A percentile compares a stretch with the other conserved stretches of the same genome.
Conservation (phyloP, 2,113 vertebrate species). For the Cynopterus brachyotis region DNA sequence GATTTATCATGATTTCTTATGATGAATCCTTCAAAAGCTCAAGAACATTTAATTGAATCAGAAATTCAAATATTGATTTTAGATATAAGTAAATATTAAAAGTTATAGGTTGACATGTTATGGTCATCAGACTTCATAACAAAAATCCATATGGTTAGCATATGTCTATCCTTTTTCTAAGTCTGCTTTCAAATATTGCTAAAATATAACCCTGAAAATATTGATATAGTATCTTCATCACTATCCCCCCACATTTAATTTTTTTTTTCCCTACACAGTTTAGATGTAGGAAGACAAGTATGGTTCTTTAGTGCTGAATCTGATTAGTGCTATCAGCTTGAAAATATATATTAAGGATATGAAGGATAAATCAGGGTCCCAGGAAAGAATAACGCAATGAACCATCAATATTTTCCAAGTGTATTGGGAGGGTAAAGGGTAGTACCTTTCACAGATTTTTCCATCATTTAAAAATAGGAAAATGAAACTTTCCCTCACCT, state of each 20-base stretch:
- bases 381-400: not conserved
- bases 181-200: not conserved
- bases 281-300: not conserved
- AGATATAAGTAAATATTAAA: not conserved
- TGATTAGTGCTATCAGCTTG: not conserved
- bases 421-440: rapidly evolving
- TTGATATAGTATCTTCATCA: not conserved
- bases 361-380: not conserved
- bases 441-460: not conserved
- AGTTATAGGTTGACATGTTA: not conserved
- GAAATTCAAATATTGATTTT: not conserved
- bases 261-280: not conserved
- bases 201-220: not conserved
- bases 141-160: not conserved
- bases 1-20: not conserved
- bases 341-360: not conserved
- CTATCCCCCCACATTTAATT: not conserved
- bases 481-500: not conserved
- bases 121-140: not conserved
- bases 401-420: not conserved
- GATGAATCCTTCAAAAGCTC: not conserved
- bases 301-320: not conserved
- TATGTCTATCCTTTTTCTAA: not conserved
- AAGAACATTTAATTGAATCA: not conserved
- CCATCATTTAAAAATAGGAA: not conserved